A percentile compares a stretch with the other conserved stretches of the same genome.
phyloP scores from a whole-genome alignment of 1,140 invertebrate genomes.

The Argopecten irradians region DNA sequence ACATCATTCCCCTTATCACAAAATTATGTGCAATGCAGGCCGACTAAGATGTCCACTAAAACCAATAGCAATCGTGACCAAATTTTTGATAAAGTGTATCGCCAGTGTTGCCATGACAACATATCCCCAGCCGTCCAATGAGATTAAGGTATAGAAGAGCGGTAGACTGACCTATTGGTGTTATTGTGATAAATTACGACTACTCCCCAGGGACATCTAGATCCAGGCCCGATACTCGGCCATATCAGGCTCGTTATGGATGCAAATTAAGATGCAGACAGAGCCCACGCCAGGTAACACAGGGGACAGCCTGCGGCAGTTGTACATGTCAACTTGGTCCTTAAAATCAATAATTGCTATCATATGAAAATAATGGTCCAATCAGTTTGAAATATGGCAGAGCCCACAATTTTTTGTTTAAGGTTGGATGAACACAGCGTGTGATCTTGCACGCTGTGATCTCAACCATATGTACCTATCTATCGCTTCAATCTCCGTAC shows the following conservation, averaged over 20 bases:
- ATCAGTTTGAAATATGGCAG: conserved; percentile 11
- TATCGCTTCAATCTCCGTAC: neutral
- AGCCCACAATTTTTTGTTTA: neutral
- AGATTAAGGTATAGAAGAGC: neutral
- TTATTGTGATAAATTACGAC: conserved; percentile 16
- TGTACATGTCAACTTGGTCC: neutral
- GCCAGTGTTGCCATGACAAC: neutral
- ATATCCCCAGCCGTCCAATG: neutral
- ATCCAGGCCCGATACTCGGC: neutral
- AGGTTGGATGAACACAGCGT: neutral
- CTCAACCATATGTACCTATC: neutral
- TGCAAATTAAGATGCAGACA: neutral
- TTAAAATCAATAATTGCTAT: conserved; percentile 23
- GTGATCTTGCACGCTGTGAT: no score
- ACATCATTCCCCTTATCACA: neutral
- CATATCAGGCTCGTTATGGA: neutral
- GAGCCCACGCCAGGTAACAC: neutral
- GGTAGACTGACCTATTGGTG: neutral
- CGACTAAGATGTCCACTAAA: neutral
- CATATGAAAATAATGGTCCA: neutral
- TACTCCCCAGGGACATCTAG: neutral
- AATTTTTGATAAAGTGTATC: conserved; percentile 4
- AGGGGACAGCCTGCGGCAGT: neutral
- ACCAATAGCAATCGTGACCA: conserved; percentile 8
- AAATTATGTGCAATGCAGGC: neutral